Base-by-base conservation (phyloP, 2,113 vertebrate species). In the Charadrius vociferus region DNA sequence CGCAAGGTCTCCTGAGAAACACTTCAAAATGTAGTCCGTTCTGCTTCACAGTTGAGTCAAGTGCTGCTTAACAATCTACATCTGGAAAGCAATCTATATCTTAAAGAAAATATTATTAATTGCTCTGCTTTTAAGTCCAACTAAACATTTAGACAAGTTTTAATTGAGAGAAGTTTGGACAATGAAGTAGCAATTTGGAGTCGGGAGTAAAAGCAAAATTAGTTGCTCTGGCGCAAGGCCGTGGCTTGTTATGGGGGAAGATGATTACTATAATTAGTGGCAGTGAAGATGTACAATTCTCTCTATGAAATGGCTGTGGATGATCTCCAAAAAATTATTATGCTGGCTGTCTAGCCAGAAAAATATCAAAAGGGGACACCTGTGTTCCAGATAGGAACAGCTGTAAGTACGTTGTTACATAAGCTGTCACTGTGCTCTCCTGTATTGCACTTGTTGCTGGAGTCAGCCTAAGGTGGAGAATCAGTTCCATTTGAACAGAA, bases 241-340 rank as follows among this genome's bases (percentile, higher is more conserved):
- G 62, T 92, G 73, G 74, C 86, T 97, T 89, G 59, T 74, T 96
- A 70, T 53, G 47, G 41, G 81, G 72, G 29, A 86, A 88, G 66
- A 94, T 93, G 83, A 95, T 95, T 95, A 86, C 82, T 93, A 27
- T 95, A 90, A 94, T 96, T 93, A 93, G 77, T 79, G 80, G 43
- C 62, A 92, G 32, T 84, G 79, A 91, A 83, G 83, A 84, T 50
- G 39, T 63, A 81, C 73, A 78, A n/a, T 89, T 92, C 77, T 88
- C 56, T 95, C 81, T 84, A 88, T 72, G n/a, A 95, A 94, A 97
- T 68, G 36, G 39, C 61, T 68, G 41, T 86, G 77, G 77, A 81
- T 80, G 52, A 80, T 89, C 52, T 95, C 88, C 73, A 89, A 72
- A 95, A 97, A 68, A 79, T 45, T 84, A 39, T 62, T 70, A 58